Base-by-base conservation (phyloP, 2,797 vertebrate genomes). In the Trichosurus vulpecula region DNA sequence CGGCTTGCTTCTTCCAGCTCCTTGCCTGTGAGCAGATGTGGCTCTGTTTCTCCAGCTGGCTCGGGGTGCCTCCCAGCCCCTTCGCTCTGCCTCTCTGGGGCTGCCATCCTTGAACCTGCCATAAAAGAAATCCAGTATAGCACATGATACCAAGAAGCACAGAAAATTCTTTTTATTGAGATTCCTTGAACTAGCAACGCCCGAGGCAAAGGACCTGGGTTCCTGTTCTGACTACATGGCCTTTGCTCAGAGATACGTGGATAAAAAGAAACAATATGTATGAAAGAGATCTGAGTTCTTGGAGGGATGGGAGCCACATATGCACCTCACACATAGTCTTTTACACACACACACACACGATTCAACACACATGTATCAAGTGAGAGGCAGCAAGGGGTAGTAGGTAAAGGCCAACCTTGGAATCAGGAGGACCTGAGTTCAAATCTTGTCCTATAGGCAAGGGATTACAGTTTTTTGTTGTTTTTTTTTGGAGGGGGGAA, bases 1-100 rank as follows among this genome's bases (percentile, higher is more conserved):
- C 99, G 99, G 25, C 98, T 99, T 0, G 99, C 98, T 52, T 99
- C 99, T 0, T 97, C 97, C 97, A 99, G 98, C 97, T 89, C 98
- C 66, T 91, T 98, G 96, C 99, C 98, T 41, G 97, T 90, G 0
- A 96, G 94, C n/a, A 13, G 93, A 0, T 25, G 25, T 0, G 87
- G 54, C 22, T 97, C 98, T 54, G 97, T 93, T 12, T 97, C 98
- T 12, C 96, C 95, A 0, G 87, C 95, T 0, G 2, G 57, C 41
- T 95, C 92, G 4, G 4, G 91, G 92, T 25, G 3, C 0, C 61
- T 4, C 0, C 0, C 61, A 95, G 91, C 41, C 81, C 54, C 52
- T 0, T 1, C 13, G 52, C 93, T 51, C 5, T 89, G 25, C n/a
- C 91, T 90, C 92, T 91, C 92, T 90, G 61, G 31, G 0, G 94